Evolutionary conservation across 2,888 invertebrate genomes (phyloP).

Genomic region (Caenorhabditis macrosperma): DNA sequence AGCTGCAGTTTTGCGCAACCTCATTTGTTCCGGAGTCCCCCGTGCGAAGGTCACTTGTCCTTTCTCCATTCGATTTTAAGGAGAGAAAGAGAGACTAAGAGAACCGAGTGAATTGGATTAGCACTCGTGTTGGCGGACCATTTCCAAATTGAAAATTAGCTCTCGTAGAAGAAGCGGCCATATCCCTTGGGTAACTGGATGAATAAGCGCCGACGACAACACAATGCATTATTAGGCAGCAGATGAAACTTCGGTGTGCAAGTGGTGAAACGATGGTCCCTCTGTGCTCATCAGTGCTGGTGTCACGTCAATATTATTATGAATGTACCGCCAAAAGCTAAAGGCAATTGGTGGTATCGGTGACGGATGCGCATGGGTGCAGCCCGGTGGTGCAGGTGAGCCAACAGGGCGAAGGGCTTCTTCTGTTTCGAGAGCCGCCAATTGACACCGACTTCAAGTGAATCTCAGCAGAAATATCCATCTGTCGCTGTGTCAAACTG

Average conservation of each 20-base stretch:
- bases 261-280: background rate
- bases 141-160: constrained; percentile 45
- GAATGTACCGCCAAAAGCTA: background rate
- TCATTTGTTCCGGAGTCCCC: constrained; percentile 41
- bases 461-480: too few relatives aligned
- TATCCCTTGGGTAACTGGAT: constrained; percentile 29
- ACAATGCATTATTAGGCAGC: constrained; percentile 16
- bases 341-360: background rate
- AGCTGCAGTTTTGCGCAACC: constrained; percentile 39
- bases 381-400: constrained; percentile 46
- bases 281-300: background rate
- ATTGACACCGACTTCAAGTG: constrained; percentile 12
- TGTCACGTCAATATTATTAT: background rate
- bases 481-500: constrained; percentile 13
- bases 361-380: constrained; percentile 43
- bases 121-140: constrained; percentile 28
- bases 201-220: background rate
- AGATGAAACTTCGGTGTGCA: background rate
- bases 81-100: background rate
- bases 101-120: constrained; percentile 39
- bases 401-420: constrained; percentile 20
- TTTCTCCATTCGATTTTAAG: background rate
- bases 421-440: background rate
- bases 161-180: background rate
- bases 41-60: constrained; percentile 22